Evolutionary conservation across 2,113 vertebrate genomes (phyloP), one percentile per base, ranked within the genome.

Genomic region (Plestiodon gilberti): DNA sequence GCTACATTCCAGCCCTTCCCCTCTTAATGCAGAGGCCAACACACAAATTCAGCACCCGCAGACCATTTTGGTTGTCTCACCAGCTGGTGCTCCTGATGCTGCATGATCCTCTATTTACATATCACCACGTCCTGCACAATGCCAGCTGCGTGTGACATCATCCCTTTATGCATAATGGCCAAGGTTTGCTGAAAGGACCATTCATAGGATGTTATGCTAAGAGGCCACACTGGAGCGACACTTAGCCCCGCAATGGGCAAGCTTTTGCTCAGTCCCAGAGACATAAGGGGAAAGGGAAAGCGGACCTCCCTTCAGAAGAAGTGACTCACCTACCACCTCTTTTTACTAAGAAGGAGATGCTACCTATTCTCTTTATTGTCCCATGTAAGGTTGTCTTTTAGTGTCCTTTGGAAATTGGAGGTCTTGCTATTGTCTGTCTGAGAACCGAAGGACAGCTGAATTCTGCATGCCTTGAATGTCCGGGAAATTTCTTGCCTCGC

Each of bases 401-500:
- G 87, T 0, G 87, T 93, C 84, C 93, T 95, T 92, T 87, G 95
- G 0, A 75, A 90, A 0, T 1, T 82, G 15, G 93, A 87, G 65
- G 84, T 74, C 81, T 89, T 92, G 90, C 17, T 80, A 40, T 82
- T 88, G 0, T 95, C 91, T 1, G 55, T 89, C 55, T 78, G 94
- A 0, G 35, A 76, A 25, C 80, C 69, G 10, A 0, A 52, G 23
- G 71, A 43, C 1, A 92, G 81, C 23, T 90, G 87, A 57, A 40
- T 2, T 11, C 93, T 94, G 88, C 95, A 90, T 15, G 82, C 84
- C 6, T 17, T 35, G 10, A 97, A 80, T 76, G 78, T 87, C 6
- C 85, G 89, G 1, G 28, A 83, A 69, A 97, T 90, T n/a, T 98
- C 97, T 40, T 96, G 95, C 80, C 96, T 94, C 38, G 97, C 94